These are phyloP conservation scores for Cyaniris semiargus DNA, from an alignment of 2,888 invertebrate species.

Conservation along the genomic window DNA sequence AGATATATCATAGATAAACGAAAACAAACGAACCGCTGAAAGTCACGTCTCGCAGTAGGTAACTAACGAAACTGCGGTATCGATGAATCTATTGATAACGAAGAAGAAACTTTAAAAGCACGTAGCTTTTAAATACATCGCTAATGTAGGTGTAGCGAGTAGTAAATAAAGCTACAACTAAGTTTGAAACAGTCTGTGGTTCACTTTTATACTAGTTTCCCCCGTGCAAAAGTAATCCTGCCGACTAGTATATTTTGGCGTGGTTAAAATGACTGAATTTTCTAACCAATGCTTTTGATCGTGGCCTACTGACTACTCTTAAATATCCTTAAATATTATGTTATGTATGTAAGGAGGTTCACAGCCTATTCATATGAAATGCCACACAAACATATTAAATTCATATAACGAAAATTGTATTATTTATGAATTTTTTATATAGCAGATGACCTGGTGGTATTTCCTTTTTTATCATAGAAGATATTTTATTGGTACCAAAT, in stretches of 20 bases:
- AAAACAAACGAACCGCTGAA: neutral
- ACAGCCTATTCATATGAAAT: too few relatives aligned
- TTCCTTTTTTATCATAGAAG: too few relatives aligned
- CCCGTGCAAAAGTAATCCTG: neutral
- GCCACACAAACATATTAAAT: too few relatives aligned
- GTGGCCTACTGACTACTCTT: too few relatives aligned
- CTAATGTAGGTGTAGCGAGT: neutral
- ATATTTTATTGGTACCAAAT: too few relatives aligned
- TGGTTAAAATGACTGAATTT: too few relatives aligned
- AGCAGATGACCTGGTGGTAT: too few relatives aligned
- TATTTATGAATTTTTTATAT: too few relatives aligned
- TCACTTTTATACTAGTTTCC: neutral
- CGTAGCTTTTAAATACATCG: slow-evolving; percentile 2
- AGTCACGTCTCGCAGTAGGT: neutral
- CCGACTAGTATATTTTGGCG: neutral
- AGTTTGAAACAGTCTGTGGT: neutral
- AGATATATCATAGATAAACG: neutral
- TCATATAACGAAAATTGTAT: too few relatives aligned
- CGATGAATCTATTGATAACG: neutral
- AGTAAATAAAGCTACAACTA: neutral
- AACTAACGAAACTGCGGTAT: slow-evolving; percentile 3
- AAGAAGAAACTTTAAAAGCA: neutral
- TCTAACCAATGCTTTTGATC: too few relatives aligned
- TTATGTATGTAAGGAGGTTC: too few relatives aligned
- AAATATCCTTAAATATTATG: too few relatives aligned